Percentiles rank a stretch among this genome's conserved stretches.
phyloP scores from a whole-genome alignment of 2,888 invertebrate species.

The Leucania comma region DNA sequence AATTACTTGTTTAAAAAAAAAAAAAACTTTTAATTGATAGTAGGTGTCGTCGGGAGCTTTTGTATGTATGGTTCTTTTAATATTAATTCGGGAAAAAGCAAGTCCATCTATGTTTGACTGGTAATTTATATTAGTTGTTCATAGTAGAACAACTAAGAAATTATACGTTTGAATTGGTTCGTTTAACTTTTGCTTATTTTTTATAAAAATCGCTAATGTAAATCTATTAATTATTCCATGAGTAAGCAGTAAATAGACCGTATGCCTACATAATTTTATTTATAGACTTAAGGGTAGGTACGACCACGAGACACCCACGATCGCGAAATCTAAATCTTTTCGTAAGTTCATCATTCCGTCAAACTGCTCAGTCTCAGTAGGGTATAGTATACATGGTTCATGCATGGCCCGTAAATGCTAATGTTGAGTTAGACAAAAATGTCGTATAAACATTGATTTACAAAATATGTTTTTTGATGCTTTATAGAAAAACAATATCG shows the following conservation, averaged over 20 bases:
- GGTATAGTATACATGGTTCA: too few species aligned
- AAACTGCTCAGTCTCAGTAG: not conserved
- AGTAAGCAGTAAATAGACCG: not conserved
- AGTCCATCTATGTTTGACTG: constrained; percentile 37
- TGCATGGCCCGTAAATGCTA: not conserved
- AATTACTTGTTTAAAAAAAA: constrained; percentile 4
- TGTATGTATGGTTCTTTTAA: not conserved
- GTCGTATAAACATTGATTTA: too few species aligned
- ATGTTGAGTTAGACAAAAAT: not conserved
- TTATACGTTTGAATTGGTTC: not conserved
- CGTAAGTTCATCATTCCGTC: not conserved
- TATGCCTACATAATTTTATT: too few species aligned
- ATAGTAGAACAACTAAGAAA: not conserved
- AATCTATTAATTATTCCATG: not conserved
- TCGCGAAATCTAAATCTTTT: not conserved
- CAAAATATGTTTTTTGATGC: too few species aligned
- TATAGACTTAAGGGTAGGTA: not conserved
- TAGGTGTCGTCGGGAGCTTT: not conserved
- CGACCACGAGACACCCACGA: not conserved
- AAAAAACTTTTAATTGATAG: constrained; percentile 10
- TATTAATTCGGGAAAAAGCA: not conserved
- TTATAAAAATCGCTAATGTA: not conserved
- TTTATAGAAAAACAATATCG: constrained; percentile 23
- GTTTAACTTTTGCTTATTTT: not conserved
- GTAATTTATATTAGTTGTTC: constrained; percentile 25